These are phyloP conservation scores for Hippoglossus stenolepis DNA, from an alignment of 2,113 vertebrate genomes.

Conservation along the genomic window DNA sequence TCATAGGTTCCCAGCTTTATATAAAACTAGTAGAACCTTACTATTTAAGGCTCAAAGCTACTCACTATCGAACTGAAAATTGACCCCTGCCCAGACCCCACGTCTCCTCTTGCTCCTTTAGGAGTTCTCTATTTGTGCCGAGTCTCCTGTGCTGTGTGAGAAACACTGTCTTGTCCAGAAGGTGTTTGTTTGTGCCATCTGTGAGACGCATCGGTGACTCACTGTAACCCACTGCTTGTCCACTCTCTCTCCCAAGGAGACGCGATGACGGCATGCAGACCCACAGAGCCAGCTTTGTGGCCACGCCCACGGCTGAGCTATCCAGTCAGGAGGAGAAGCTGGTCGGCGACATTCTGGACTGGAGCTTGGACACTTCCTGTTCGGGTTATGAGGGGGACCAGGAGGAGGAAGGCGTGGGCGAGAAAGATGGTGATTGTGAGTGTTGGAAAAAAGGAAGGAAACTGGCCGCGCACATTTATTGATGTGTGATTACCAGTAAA, in stretches of 20 bases:
- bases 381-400: slow-evolving; percentile 96
- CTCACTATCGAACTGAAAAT: neutral
- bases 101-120: slow-evolving; percentile 39
- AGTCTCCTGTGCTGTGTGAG: neutral
- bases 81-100: neutral
- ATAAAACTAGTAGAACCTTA: too few species aligned
- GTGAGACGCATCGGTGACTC: slow-evolving; percentile 45
- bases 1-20: too few species aligned
- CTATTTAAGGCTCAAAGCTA: too few species aligned
- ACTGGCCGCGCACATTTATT: neutral
- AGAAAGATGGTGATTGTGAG: slow-evolving; percentile 91
- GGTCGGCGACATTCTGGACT: slow-evolving; percentile 93
- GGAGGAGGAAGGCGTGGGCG: slow-evolving; percentile 93
- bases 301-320: slow-evolving; percentile 93
- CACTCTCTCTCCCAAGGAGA: slow-evolving; percentile 80
- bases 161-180: slow-evolving; percentile 33
- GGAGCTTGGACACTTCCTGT: slow-evolving; percentile 92
- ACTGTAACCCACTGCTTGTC: slow-evolving; percentile 31
- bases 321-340: slow-evolving; percentile 94
- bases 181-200: slow-evolving; percentile 61
- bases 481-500: neutral
- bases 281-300: slow-evolving; percentile 90
- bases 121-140: neutral
- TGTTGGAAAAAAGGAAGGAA: slow-evolving; percentile 24
- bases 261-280: slow-evolving; percentile 87